These are phyloP conservation scores for Melanogrammus aeglefinus DNA, from an alignment of 2,797 vertebrate genomes.

Conservation along the genomic window DNA sequence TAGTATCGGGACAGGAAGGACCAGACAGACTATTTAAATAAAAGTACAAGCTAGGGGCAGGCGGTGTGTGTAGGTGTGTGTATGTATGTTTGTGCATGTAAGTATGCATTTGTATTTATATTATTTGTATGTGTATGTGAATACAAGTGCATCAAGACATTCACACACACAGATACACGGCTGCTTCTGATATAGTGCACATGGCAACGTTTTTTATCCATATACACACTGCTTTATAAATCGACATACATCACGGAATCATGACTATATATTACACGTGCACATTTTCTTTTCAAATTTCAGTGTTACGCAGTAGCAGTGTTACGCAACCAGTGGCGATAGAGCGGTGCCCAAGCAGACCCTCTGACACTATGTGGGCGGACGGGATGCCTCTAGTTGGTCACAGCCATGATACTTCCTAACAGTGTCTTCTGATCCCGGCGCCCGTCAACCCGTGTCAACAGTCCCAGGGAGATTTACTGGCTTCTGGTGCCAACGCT, in stretches of 20 bases:
- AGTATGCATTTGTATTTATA: not conserved
- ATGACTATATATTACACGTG: not conserved
- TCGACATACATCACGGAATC: not conserved
- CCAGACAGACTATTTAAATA: not conserved
- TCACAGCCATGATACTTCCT: slow-evolving; percentile 43
- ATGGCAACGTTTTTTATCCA: not conserved
- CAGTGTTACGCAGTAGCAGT: not conserved
- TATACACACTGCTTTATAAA: not conserved
- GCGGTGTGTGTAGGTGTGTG: not conserved
- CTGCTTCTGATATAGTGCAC: not conserved
- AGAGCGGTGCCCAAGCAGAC: not conserved
- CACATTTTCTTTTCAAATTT: not conserved
- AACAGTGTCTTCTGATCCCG: slow-evolving; percentile 65
- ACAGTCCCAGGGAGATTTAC: slow-evolving; percentile 70
- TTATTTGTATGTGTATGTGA: not conserved
- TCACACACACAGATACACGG: not conserved
- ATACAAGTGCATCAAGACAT: not conserved
- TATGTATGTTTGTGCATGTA: not conserved
- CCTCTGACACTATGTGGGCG: not conserved
- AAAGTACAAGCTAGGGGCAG: not conserved
- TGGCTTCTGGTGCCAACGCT: slow-evolving; percentile 59
- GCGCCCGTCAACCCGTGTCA: slow-evolving; percentile 64
- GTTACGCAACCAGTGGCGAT: no score
- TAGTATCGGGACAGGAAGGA: not conserved
- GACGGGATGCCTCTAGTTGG: not conserved